Evolutionary conservation across 1,140 invertebrate genomes (phyloP).

Genomic region (Lanistes nyassanus): DNA sequence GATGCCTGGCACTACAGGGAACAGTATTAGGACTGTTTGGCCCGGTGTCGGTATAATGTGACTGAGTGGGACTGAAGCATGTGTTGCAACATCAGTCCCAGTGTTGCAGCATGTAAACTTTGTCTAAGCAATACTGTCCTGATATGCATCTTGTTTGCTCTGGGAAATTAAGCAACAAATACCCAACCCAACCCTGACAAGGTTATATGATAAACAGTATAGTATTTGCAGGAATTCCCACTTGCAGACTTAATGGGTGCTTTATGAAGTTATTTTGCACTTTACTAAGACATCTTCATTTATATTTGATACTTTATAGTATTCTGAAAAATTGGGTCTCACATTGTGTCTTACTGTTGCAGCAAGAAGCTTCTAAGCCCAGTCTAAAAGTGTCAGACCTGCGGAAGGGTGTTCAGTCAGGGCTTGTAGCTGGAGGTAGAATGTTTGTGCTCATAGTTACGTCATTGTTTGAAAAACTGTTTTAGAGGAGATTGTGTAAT

Average conservation of each 20-base stretch:
- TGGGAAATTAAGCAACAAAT: neutral
- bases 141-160: too few species aligned
- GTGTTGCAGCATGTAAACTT: too few species aligned
- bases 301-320: neutral
- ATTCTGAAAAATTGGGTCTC: neutral
- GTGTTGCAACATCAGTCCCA: too few species aligned
- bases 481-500: neutral
- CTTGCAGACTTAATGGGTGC: neutral
- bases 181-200: too few species aligned
- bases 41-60: too few species aligned
- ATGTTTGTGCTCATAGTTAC: neutral
- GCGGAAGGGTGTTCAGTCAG: slow-evolving; percentile 57
- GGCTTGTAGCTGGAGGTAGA: slow-evolving; percentile 51
- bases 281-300: neutral
- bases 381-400: slow-evolving; percentile 51
- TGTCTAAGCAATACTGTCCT: too few species aligned
- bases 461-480: neutral
- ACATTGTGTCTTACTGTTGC: slow-evolving; percentile 23
- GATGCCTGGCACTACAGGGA: neutral
- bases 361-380: slow-evolving; percentile 56
- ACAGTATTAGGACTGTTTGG: neutral
- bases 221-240: neutral
- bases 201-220: neutral
- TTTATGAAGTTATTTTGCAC: neutral
- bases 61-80: too few species aligned